Evolutionary conservation across 2,797 vertebrate species (phyloP), one percentile per base, ranked within the genome.

Genomic region (Pangasius djambal): DNA sequence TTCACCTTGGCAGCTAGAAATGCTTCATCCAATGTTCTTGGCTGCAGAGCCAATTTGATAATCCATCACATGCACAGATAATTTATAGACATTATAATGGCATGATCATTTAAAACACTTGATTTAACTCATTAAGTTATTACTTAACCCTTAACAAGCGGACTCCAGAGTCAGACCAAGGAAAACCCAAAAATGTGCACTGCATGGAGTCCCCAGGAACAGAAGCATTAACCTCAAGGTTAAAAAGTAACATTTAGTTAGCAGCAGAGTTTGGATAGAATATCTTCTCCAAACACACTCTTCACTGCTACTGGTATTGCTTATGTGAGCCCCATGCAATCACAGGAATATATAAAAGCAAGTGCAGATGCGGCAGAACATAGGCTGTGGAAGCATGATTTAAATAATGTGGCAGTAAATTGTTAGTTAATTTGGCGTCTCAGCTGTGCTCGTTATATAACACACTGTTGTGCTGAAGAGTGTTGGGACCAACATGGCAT

Each of bases 261-360:
- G 12, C 22, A 75, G 22, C 10, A 75, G 74, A 25, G 44, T 74
- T 48, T 75, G 72, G 10, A 48, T 75, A 25, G 22, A 75, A 75
- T 75, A 50, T 55, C 16, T 57, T 57, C 52, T 31, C 6, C 52
- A 15, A 20, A 79, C 48, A 78, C 48, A 55, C 15, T 55, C 6
- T 31, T 57, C n/a, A 55, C n/a, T 57, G 77, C 52, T 34, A 57
- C 31, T 59, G 28, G 75, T 78, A 55, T 78, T 57, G 16, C 25
- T 79, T 50, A 18, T 79, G 15, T 34, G 52, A 57, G 77, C 13
- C 28, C 48, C 88, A 89, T 87, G 86, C 77, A 70, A 86, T 74
- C 59, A 92, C 89, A 90, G 89, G 88, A 31, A 72, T 57, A 79
- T 79, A 67, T 91, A 89, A 92, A 91, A 86, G 63, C n/a, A 86